Percentiles rank a stretch among this genome's conserved stretches.
Evolutionary conservation across 2,888 invertebrate genomes (phyloP).

Genomic region (Halocaridina rubra): DNA sequence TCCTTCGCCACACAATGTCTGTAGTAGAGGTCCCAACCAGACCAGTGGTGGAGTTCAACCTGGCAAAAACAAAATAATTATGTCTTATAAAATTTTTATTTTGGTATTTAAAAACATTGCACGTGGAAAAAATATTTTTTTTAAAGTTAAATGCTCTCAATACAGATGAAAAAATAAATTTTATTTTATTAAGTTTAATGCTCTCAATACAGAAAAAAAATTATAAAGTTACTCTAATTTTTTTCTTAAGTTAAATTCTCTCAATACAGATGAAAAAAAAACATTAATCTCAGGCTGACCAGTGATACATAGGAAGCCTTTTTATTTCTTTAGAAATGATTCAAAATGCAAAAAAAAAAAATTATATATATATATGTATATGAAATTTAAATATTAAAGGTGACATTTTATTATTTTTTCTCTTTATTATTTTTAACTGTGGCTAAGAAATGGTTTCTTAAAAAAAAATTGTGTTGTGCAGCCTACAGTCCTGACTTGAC

Average conservation of each 20-base stretch:
- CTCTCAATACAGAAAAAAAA: no score
- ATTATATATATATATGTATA: neutral
- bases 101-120: no score
- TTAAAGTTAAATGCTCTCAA: no score
- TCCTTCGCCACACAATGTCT: slow-evolving; percentile 34
- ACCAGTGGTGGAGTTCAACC: slow-evolving; percentile 21
- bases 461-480: neutral
- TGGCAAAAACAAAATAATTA: no score
- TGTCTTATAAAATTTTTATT: no score
- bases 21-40: slow-evolving; percentile 25
- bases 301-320: neutral
- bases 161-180: no score
- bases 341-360: slow-evolving; percentile 6
- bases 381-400: neutral
- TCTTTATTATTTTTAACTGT: neutral
- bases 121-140: no score
- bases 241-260: neutral
- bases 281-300: neutral
- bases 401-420: neutral
- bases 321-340: neutral
- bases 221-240: no score
- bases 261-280: neutral
- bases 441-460: neutral
- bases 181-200: no score
- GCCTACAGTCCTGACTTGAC: neutral